phyloP scores from a whole-genome alignment of 2,113 vertebrate species.

The Hippocampus mohnikei region DNA sequence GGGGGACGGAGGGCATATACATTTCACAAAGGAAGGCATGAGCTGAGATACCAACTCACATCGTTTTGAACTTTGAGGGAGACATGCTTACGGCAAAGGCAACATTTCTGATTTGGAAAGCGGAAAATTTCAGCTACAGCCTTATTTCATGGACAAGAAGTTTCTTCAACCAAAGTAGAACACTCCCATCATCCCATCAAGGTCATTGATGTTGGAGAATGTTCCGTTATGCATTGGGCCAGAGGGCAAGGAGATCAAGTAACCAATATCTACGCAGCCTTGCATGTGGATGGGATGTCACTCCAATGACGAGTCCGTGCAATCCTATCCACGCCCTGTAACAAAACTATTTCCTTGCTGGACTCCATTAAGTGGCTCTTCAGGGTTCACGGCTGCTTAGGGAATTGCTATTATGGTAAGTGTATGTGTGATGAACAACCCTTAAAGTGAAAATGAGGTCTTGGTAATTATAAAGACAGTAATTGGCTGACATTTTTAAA shows the following conservation, averaged over 20 bases:
- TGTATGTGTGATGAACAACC: conserved; percentile 35
- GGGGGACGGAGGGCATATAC: no score
- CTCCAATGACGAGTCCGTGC: conserved; percentile 10
- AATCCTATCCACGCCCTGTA: background rate
- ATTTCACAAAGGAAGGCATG: no score
- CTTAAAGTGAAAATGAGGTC: conserved; percentile 34
- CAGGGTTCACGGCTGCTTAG: conserved; percentile 33
- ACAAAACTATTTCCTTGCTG: conserved; percentile 17
- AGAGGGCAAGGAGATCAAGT: background rate
- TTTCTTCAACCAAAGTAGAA: conserved; percentile 8
- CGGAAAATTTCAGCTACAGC: no score
- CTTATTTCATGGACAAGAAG: conserved; percentile 1
- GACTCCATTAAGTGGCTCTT: conserved; percentile 25
- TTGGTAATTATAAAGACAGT: conserved; percentile 53
- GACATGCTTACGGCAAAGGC: no score
- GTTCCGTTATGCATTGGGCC: background rate
- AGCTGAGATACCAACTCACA: no score
- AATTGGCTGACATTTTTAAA: conserved; percentile 55
- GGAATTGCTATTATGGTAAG: conserved; percentile 42
- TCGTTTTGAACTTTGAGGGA: no score
- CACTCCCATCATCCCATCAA: background rate
- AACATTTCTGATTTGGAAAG: background rate
- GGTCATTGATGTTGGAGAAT: background rate
- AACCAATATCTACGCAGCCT: background rate
- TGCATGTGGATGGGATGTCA: background rate